phyloP scores from a whole-genome alignment of 2,797 vertebrate genomes.

The Myotis daubentonii region DNA sequence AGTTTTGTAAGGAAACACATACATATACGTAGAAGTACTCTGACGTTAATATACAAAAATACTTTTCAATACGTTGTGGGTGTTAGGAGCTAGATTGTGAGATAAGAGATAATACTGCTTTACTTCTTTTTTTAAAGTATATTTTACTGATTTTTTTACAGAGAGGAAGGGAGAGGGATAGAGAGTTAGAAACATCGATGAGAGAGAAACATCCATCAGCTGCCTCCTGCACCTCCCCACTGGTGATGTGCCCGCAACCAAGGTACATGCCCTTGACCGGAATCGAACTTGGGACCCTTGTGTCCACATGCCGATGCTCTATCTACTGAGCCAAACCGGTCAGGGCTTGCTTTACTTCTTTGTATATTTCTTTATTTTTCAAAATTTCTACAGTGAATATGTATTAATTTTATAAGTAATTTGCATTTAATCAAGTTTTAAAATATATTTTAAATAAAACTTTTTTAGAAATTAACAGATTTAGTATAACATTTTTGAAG shows the following conservation, averaged over 20 bases:
- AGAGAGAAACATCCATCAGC: no score
- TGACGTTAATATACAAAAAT: not conserved
- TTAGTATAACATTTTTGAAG: not conserved
- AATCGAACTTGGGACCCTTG: no score
- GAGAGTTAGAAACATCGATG: no score
- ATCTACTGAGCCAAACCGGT: no score
- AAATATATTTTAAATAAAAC: not conserved
- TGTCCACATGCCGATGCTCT: no score
- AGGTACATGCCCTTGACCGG: no score
- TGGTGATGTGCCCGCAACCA: no score
- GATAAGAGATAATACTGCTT: not conserved
- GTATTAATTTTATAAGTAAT: not conserved
- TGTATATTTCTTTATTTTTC: not conserved
- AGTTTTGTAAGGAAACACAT: not conserved
- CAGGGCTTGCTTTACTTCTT: not conserved
- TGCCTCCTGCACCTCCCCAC: no score
- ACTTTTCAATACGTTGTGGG: not conserved
- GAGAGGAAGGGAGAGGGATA: no score
- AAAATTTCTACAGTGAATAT: not conserved
- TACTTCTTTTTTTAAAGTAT: not conserved
- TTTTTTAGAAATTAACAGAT: not conserved
- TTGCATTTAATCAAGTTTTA: not conserved
- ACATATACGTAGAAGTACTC: not conserved
- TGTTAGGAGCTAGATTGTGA: not conserved
- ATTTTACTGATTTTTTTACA: no score